Base-by-base conservation (phyloP, 2,113 vertebrate genomes). In the Anolis sagrei region DNA sequence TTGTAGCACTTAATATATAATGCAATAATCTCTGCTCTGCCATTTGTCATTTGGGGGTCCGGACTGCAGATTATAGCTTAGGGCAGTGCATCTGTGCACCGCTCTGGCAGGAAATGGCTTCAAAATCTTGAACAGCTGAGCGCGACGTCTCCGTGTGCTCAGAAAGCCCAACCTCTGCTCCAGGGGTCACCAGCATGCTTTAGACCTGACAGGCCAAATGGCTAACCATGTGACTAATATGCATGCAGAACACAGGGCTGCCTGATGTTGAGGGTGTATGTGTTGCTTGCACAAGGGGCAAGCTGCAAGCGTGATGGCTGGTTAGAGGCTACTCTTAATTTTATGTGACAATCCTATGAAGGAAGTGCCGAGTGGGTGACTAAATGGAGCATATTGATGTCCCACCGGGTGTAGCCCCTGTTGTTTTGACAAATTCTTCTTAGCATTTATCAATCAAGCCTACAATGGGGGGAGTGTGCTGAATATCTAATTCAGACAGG, bases 1-100 rank as follows among this genome's bases (percentile, higher is more conserved):
- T 98, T 96, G 97, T 96, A 97, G 96, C 97, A 97, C 98, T 98
- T 98, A 98, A 98, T 98, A 97, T 98, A 98, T 99, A 99, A 99
- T 98, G 97, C 96, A 98, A 98, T 99, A 98, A 98, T 97, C 97
- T 97, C 96, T 93, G 93, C 95, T 93, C 94, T 96, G 96, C 97
- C 98, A 97, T 99, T 98, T 99, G 98, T 99, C 98, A 99, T 97
- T 97, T 73, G 18, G 95, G 97, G 97, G 97, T 64, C 95, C 92
- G 88, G 96, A 97, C 97, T 97, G 96, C 97, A 97, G 98, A 99
- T 99, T 98, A 98, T 99, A 97, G 98, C 97, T 99, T 96, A 98
- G 97, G 98, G 98, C 98, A 96, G 95, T 98, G 97, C 98, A 99
- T 98, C 98, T 99, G 98, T 98, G 97, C 97, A 95, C 95, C 93